A percentile compares a stretch with the other conserved stretches of the same genome.
Evolutionary conservation across 1,140 invertebrate species (phyloP).

Genomic region (Drosophila setifemur): DNA sequence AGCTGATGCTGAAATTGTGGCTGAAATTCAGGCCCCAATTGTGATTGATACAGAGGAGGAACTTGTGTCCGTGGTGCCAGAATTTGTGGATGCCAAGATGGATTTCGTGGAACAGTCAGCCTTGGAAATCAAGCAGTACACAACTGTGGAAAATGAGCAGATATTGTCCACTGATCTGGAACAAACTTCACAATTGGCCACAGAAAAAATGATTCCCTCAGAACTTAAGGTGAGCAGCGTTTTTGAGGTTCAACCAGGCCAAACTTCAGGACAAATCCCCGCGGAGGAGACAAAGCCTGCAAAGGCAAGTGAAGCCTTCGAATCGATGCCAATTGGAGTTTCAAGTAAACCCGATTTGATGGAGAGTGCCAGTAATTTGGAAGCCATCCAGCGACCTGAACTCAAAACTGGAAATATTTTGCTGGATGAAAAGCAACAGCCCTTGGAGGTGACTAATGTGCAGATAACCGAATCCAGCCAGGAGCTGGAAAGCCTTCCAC

Average conservation of each 20-base stretch:
- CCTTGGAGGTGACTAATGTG: slow-evolving; percentile 56
- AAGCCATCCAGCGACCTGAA: slow-evolving; percentile 21
- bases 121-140: slow-evolving; percentile 44
- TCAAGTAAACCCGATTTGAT: slow-evolving; percentile 16
- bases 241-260: slow-evolving; percentile 38
- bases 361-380: slow-evolving; percentile 12
- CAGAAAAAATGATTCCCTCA: neutral
- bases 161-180: neutral
- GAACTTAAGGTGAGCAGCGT: slow-evolving; percentile 39
- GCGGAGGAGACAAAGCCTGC: slow-evolving; percentile 1
- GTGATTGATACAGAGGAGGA: slow-evolving; percentile 48
- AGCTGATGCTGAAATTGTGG: slow-evolving; percentile 77
- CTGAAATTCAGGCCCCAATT: slow-evolving; percentile 36
- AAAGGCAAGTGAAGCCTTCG: slow-evolving; percentile 17
- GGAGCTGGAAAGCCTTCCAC: slow-evolving; percentile 1
- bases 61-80: slow-evolving; percentile 4
- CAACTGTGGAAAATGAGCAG: slow-evolving; percentile 40
- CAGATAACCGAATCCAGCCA: slow-evolving; percentile 46
- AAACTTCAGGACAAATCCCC: slow-evolving; percentile 14
- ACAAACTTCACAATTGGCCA: slow-evolving; percentile 12
- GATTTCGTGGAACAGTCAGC: slow-evolving; percentile 58
- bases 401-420: slow-evolving; percentile 20
- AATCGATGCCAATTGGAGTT: slow-evolving; percentile 45
- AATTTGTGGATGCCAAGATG: slow-evolving; percentile 30
- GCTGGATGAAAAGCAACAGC: slow-evolving; percentile 36